Percentiles rank a stretch among this genome's conserved stretches.
phyloP scores from a whole-genome alignment of 2,888 invertebrate genomes.

The Calliopum simillimum region DNA sequence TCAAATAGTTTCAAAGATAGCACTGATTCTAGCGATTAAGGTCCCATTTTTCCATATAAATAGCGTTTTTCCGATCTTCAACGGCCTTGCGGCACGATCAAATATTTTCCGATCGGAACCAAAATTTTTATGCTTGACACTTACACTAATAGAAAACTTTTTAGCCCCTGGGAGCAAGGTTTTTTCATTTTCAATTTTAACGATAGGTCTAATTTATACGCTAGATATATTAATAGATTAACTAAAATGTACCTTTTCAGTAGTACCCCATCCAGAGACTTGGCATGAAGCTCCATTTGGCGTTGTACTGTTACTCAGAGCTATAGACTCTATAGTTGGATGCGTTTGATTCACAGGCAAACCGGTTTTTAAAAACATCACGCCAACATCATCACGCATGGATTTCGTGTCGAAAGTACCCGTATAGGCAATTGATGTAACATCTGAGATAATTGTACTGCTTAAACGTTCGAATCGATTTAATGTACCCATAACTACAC shows the following conservation, averaged over 20 bases:
- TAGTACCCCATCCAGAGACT: slow-evolving; percentile 64
- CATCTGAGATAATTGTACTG: slow-evolving; percentile 58
- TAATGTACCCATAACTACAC: slow-evolving; percentile 62
- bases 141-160: too few species aligned
- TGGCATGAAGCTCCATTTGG: slow-evolving; percentile 54
- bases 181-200: too few species aligned
- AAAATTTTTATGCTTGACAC: too few species aligned
- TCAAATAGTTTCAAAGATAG: too few species aligned
- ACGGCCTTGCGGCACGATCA: too few species aligned
- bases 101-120: too few species aligned
- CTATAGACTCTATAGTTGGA: slow-evolving; percentile 54
- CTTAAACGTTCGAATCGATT: slow-evolving; percentile 56
- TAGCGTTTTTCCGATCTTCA: too few species aligned
- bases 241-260: slow-evolving; percentile 52
- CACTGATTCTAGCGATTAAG: too few species aligned
- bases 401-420: slow-evolving; percentile 56
- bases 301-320: slow-evolving; percentile 45
- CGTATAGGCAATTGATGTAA: slow-evolving; percentile 56
- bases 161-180: too few species aligned
- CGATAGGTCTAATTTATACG: too few species aligned
- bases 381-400: slow-evolving; percentile 62
- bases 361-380: slow-evolving; percentile 56
- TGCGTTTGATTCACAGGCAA: slow-evolving; percentile 51
- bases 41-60: too few species aligned
- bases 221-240: too few species aligned